Base-by-base conservation (phyloP, 2,888 invertebrate species). In the Apotomis capreana region DNA sequence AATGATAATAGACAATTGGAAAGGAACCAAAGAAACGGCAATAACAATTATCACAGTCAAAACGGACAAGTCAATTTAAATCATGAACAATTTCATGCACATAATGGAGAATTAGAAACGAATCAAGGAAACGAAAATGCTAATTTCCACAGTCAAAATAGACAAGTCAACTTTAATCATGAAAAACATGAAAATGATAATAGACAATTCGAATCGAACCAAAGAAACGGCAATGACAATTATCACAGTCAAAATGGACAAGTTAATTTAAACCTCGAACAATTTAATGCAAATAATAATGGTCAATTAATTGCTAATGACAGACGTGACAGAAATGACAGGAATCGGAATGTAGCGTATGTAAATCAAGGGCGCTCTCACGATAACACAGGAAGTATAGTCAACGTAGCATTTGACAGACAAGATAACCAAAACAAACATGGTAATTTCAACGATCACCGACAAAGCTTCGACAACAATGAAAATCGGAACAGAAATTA, bases 381-480 rank as follows among this genome's bases (percentile, higher is more conserved):
- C 26, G 61, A 13, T 61, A 36, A 13, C 4, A 15, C 40, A 55
- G 64, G 36, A 65, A 49, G 36, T 46, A 60, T 60, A 40, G 49
- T 61, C 26, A 71, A 67, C 15, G 15, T 51, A 40, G 40, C 26
- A 26, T 57, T 71, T 62, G 61, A 71, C 13, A 10, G 61, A 52
- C 61, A n/a, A 15, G 13, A 8, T 5, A 57, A 58, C 5, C 55
- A 51, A 15, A 61, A 57, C 8, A 67, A 61, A 26, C 40, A 70
- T 5, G 26, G 60, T 55, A 61, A 61, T 44, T 55, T 55, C 0
- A 67, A 70, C 13, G 12, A 49, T 10, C 65, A 60, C 5, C 37
- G 37, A 40, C 70, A 70, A 46, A 57, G 62, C 12, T 68, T 62
- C 44, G 68, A 44, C 44, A 58, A 68, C 13, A 62, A 62, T 52